A percentile compares a stretch with the other conserved stretches of the same genome.
Evolutionary conservation across 2,888 invertebrate species (phyloP).

Genomic region (Latheticus oryzae): DNA sequence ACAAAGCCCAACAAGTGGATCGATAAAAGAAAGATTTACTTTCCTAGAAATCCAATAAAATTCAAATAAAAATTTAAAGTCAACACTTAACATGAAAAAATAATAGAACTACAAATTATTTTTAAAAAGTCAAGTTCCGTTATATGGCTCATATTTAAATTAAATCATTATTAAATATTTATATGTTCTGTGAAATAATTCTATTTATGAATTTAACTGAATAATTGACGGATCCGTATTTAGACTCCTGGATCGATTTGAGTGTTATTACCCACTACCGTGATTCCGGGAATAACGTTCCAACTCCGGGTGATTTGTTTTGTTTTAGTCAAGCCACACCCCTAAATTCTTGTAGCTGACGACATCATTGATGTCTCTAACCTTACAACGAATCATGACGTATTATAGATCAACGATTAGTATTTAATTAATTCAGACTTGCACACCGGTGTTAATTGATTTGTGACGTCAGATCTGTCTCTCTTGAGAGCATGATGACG

Average conservation of each 20-base stretch:
- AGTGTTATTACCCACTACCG: constrained; percentile 14
- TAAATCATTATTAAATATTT: constrained; percentile 33
- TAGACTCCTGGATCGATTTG: constrained; percentile 25
- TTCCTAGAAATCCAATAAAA: constrained; percentile 21
- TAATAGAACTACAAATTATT: constrained; percentile 33
- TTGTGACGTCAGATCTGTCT: constrained; percentile 10
- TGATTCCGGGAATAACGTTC: constrained; percentile 15
- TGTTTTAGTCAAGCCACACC: constrained; percentile 14
- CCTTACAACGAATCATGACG: constrained; percentile 12
- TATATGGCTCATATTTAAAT: constrained; percentile 36
- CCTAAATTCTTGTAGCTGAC: constrained; percentile 4
- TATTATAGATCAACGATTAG: constrained; percentile 3
- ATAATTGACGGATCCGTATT: constrained; percentile 8
- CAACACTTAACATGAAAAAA: constrained; percentile 21
- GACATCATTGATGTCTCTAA: constrained; percentile 4
- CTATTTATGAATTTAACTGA: constrained; percentile 23
- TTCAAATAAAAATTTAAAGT: constrained; percentile 20
- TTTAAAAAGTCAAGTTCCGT: constrained; percentile 32
- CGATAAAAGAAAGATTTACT: constrained; percentile 16
- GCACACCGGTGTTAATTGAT: constrained; percentile 14
- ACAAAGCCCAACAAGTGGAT: constrained; percentile 19
- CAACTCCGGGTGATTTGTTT: constrained; percentile 6
- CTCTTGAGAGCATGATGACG: no score
- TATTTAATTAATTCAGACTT: not conserved
- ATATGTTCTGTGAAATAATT: constrained; percentile 29